Conservation (phyloP, 2,113 vertebrate species). For the Scophthalmus maximus region DNA sequence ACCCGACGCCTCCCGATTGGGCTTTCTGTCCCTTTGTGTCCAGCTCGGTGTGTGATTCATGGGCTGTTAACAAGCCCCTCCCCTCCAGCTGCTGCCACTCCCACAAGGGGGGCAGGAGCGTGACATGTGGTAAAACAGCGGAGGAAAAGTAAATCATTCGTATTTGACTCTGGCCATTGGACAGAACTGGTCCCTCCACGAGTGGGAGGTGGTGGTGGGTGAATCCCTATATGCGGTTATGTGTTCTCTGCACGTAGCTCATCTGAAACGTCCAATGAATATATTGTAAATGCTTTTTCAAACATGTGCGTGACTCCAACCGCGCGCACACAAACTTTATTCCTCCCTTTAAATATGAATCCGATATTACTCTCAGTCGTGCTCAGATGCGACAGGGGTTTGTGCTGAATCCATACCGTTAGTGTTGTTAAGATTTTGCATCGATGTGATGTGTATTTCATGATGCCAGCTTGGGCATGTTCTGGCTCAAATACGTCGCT, state of each 20-base stretch:
- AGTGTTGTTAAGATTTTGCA: too few species aligned
- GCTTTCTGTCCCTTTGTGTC: slow-evolving; percentile 17
- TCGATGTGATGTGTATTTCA: too few species aligned
- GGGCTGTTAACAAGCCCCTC: slow-evolving; percentile 40
- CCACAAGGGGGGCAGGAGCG: slow-evolving; percentile 53
- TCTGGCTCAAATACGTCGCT: too few species aligned
- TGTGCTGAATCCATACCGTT: not conserved
- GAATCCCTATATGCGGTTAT: too few species aligned
- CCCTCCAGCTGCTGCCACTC: slow-evolving; percentile 51
- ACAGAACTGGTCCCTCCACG: not conserved
- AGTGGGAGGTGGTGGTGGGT: not conserved
- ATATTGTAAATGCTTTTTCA: not conserved
- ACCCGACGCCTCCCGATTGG: too few species aligned
- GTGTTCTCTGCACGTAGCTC: not conserved
- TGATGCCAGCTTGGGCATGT: too few species aligned
- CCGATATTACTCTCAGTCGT: not conserved
- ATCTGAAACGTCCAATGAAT: not conserved
- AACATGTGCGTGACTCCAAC: not conserved
- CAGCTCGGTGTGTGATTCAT: slow-evolving; percentile 28
- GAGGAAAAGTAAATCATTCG: slow-evolving; percentile 31
- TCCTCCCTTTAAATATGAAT: too few species aligned
- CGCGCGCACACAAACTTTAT: not conserved
- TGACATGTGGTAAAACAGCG: slow-evolving; percentile 30
- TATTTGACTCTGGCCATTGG: slow-evolving; percentile 13
- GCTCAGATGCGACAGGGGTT: slow-evolving; percentile 2